Percentiles rank a stretch among this genome's conserved stretches.
These are phyloP conservation scores for Hypercompe scribonia DNA, from an alignment of 2,888 invertebrate genomes.

Conservation along the genomic window DNA sequence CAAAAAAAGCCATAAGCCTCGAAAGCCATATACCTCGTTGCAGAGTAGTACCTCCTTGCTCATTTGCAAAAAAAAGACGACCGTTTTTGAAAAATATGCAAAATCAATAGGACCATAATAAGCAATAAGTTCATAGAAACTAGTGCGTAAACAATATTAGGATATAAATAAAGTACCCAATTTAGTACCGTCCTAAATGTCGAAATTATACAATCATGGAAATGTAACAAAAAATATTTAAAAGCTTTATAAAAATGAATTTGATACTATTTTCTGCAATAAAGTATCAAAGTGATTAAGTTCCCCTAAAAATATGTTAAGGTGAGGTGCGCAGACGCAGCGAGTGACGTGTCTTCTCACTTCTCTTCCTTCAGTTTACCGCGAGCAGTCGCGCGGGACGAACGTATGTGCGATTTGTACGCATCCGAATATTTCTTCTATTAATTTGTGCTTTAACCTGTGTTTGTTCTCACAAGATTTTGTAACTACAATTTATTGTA, in stretches of 20 bases:
- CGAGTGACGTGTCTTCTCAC: constrained; percentile 82
- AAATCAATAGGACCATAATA: no score
- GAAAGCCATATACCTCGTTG: no score
- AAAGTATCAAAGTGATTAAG: constrained; percentile 66
- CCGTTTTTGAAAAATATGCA: no score
- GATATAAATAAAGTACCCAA: no score
- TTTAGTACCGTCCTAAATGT: no score
- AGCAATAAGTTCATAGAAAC: no score
- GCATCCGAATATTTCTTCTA: constrained; percentile 47
- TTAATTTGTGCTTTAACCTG: constrained; percentile 67
- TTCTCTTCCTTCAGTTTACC: constrained; percentile 78
- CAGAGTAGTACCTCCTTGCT: no score
- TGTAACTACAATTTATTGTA: constrained; percentile 17
- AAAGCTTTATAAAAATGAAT: neutral
- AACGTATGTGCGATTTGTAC: constrained; percentile 52
- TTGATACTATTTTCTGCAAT: neutral
- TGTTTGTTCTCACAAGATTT: constrained; percentile 50
- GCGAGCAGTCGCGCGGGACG: constrained; percentile 66
- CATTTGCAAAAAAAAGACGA: no score
- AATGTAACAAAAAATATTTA: neutral
- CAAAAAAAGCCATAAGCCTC: no score
- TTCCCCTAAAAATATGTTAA: constrained; percentile 71
- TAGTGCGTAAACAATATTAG: no score
- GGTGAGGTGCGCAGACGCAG: constrained; percentile 83
- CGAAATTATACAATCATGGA: no score